Base-by-base conservation (phyloP, 2,113 vertebrate species). In the Callocephalon fimbriatum region DNA sequence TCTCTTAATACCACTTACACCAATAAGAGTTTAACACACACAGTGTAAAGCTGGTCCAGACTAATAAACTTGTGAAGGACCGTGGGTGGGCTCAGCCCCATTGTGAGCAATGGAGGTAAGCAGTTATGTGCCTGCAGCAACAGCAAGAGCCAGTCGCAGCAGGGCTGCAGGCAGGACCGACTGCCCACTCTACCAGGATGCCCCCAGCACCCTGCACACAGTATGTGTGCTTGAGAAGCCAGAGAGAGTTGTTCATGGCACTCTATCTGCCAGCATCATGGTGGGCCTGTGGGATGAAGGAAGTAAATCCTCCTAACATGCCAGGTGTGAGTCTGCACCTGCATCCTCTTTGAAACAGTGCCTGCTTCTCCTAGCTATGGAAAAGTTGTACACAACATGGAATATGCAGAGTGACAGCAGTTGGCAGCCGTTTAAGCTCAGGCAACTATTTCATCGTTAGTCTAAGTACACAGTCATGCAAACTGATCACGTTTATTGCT, bases 401-500 rank as follows among this genome's bases (percentile, higher is more conserved):
- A 93, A 87, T 89, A 92, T 50, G 61, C 76, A 91, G 76, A 96
- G 70, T 75, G 92, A 85, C 88, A 79, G 92, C 58, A 85, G 40
- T 89, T 95, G 91, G 91, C 96, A 97, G 95, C 68, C 3, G 5
- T 50, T 91, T 91, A 72, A 97, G 73, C 77, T 40, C 86, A 89
- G 71, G 48, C 95, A 96, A 92, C 94, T 68, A 82, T 95, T 95
- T 70, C 83, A 59, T 96, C 89, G 7, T 93, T 93, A 97, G 89
- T 54, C 73, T 89, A 79, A 97, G 91, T 82, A 94, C 86, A 89
- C 72, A 86, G 88, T 85, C 93, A 94, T 82, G 77, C 88, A 96
- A 95, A 95, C 88, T 66, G 79, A 93, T 94, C 93, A 93, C 20
- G 27, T 94, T 95, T 95, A 91, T 95, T 93, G 83, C 97, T 96